Base-by-base conservation (phyloP, 2,888 invertebrate genomes). In the Chaitophorus viminalis region DNA sequence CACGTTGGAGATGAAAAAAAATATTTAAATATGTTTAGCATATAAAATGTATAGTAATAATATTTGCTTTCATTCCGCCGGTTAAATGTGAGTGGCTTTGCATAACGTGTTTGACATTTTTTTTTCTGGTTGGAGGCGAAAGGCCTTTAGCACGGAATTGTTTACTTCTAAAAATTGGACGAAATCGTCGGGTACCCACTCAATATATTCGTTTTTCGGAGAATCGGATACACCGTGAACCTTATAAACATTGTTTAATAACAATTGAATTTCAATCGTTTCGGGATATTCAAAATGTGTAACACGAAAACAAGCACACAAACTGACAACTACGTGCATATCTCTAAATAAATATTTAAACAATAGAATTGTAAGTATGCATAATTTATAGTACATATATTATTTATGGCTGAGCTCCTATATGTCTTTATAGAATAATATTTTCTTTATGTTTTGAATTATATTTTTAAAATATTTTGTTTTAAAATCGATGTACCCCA, bases 1-100 rank as follows among this genome's bases (percentile, higher is more conserved):
- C 29, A 17, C 14, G 29, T 3, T 3, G 9, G 6, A 4, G 25
- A 54, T 8, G 25, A 54, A 31, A 54, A 78, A 78, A 52, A 54
- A 54, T 33, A 78, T 78, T 78, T 78, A 17, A 60, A 78, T 78
- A 54, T 5, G 25, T 33, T 78, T 65, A 39, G 29, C 65, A 29
- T 65, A 79, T 68, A 79, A 65, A n/a, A 79, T 68, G 65, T 65
- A 68, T 68, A 65, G 33, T 36, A 1, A 79, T 65, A 79, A 70
- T 70, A 70, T 31, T 79, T 65, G 9, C 8, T 36, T 9, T 29
- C 60, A 60, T 2, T 60, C 21, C 21, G 60, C 25, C 60, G 2
- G 60, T 60, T 78, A 36, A n/a, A 78, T n/a, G 36, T 18, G 18
- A 68, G 36, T 21, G 36, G 29, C 36, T 79, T 21, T 29, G 29